These are phyloP conservation scores for Oxyruncus cristatus DNA, from an alignment of 2,113 vertebrate genomes.

Conservation along the genomic window DNA sequence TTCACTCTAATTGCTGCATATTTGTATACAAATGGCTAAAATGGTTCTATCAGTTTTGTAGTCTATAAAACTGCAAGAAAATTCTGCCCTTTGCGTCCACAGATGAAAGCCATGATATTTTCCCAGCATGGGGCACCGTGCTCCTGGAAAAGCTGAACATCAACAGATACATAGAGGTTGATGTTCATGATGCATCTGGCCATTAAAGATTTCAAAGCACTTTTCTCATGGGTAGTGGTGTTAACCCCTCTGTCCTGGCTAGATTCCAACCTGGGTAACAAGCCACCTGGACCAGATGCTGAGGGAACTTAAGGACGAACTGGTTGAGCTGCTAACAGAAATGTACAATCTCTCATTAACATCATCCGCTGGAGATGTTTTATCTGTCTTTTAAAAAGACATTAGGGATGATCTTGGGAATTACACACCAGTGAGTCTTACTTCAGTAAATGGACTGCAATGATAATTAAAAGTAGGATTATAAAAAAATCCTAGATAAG, in stretches of 20 bases:
- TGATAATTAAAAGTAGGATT: constrained; percentile 35
- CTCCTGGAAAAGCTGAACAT: not conserved
- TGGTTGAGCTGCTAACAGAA: constrained; percentile 17
- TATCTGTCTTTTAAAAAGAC: constrained; percentile 46
- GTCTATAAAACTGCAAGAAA: constrained; percentile 35
- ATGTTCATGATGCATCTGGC: not conserved
- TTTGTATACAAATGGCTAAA: constrained; percentile 59
- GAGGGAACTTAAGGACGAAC: not conserved
- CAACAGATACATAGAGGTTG: not conserved
- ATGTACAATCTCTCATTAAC: constrained; percentile 24
- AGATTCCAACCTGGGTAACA: constrained; percentile 12
- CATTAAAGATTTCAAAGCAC: constrained; percentile 30
- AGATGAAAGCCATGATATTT: constrained; percentile 40
- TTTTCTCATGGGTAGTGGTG: constrained; percentile 23
- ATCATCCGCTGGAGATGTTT: not conserved
- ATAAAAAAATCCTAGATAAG: constrained; percentile 14
- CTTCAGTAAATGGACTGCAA: constrained; percentile 35
- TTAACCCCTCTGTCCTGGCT: constrained; percentile 46
- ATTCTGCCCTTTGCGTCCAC: not conserved
- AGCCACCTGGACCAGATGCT: constrained; percentile 43
- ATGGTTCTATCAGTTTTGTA: not conserved
- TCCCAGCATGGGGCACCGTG: not conserved
- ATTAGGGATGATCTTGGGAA: constrained; percentile 27
- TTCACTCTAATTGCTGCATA: constrained; percentile 51
- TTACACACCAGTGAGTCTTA: not conserved